Evolutionary conservation across 2,888 invertebrate genomes (phyloP), one percentile per base, ranked within the genome.

Genomic region (Clostera curtula): DNA sequence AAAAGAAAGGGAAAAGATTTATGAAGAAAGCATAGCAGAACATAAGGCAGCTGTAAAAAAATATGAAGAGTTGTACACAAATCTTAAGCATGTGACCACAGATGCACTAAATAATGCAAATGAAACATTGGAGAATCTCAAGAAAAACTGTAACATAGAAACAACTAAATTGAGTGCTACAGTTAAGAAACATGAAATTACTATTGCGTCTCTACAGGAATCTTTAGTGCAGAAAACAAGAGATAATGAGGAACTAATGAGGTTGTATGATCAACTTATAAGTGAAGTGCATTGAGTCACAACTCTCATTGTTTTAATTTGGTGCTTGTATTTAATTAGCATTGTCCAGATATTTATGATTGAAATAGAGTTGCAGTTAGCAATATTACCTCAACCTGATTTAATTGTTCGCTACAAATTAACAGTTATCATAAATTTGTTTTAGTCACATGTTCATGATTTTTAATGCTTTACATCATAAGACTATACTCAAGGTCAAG

Each of bases 231-330:
- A 96, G 57, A 97, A 96, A 75, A 88, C 88, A 0, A 91, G 93
- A 63, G 96, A 97, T 63, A 96, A 96, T 69, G 89, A 90, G 44
- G 95, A 96, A 70, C 79, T 97, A 44, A 91, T 96, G 24, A 90
- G 92, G 69, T 93, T 97, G 59, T 93, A 96, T 86, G 97, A 97
- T 84, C 96, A 97, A 77, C 88, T 97, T 21, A 96, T 97, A 55
- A 86, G 85, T 52, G 72, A 76, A 54, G 80, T 79, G 16, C 72
- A 64, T 42, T 76, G 48, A 23, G 21, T 21, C 13, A 8, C 1
- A 13, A 13, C 12, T 21, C 5, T 12, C 10, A 12, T 16, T 20
- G 10, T 3, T 5, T 20, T 27, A 15, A 13, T 13, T 14, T 22
- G 22, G 22, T 22, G 22, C 22, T 22, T 13, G 13, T 22, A 7